These are phyloP conservation scores for Nycticebus coucang DNA, from an alignment of 2,113 vertebrate species.

Conservation along the genomic window DNA sequence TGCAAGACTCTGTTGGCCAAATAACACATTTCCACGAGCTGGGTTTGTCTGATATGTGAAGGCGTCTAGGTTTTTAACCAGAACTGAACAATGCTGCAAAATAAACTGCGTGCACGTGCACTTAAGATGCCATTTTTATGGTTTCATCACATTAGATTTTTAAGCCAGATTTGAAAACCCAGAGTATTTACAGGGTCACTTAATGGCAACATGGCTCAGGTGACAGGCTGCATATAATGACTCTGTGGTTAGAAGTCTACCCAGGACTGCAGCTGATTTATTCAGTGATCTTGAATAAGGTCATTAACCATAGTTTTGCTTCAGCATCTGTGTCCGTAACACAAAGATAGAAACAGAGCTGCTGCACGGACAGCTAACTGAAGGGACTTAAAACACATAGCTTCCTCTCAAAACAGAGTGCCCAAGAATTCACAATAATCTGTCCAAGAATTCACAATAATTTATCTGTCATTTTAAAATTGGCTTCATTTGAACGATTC, in stretches of 20 bases:
- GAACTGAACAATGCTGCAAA: not conserved
- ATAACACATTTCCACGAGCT: not conserved
- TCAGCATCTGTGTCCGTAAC: not conserved
- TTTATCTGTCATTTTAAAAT: not conserved
- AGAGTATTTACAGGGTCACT: not conserved
- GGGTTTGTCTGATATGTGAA: not conserved
- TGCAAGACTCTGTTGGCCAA: not conserved
- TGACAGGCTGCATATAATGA: not conserved
- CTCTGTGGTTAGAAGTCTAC: not conserved
- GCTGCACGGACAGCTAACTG: too few relatives aligned
- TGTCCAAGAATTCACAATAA: not conserved
- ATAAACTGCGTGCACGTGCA: not conserved
- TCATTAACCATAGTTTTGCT: not conserved
- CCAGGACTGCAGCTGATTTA: not conserved
- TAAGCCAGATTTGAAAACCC: constrained; percentile 28
- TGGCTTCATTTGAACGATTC: not conserved
- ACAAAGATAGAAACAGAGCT: not conserved
- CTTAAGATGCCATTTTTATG: not conserved
- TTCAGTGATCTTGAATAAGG: not conserved
- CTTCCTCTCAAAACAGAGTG: not conserved
- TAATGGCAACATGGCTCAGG: not conserved
- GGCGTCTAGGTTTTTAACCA: not conserved
- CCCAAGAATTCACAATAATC: too few relatives aligned
- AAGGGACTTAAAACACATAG: not conserved
- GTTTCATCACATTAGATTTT: constrained; percentile 27